Conservation (phyloP, 2,113 vertebrate species). For the Eulemur macaco region DNA sequence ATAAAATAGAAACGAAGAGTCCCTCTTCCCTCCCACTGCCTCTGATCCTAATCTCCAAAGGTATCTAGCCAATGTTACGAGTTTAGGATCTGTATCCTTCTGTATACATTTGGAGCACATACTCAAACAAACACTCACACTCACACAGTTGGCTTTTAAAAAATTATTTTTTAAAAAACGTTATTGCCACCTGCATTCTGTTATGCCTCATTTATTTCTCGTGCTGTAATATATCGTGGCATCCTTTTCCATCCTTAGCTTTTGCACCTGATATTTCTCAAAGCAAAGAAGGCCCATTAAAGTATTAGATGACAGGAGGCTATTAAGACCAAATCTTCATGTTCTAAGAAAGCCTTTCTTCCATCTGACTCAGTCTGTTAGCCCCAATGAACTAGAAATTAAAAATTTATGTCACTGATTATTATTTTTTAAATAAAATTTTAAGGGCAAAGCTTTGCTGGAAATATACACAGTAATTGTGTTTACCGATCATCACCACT, state of each 20-base stretch:
- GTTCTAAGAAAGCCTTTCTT: neutral
- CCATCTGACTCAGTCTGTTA: neutral
- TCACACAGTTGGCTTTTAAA: neutral
- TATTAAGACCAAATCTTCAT: slow-evolving; percentile 2
- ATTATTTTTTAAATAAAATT: slow-evolving; percentile 77
- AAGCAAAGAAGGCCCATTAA: neutral
- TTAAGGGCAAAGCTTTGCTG: slow-evolving; percentile 67
- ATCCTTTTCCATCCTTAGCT: neutral
- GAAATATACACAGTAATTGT: slow-evolving; percentile 65
- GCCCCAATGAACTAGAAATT: slow-evolving; percentile 64
- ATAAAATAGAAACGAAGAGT: neutral
- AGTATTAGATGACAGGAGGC: neutral
- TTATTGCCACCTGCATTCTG: neutral
- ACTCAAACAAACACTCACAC: neutral
- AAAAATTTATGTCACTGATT: slow-evolving; percentile 77
- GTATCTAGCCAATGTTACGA: neutral
- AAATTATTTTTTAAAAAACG: neutral
- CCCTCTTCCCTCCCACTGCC: neutral
- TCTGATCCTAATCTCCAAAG: neutral
- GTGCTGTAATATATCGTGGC: neutral
- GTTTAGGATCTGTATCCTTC: neutral
- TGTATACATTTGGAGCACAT: neutral
- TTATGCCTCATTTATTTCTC: neutral
- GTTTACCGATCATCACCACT: slow-evolving; percentile 63
- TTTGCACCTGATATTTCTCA: neutral